Evolutionary conservation across 2,888 invertebrate species (phyloP).

Genomic region (Syritta pipiens): DNA sequence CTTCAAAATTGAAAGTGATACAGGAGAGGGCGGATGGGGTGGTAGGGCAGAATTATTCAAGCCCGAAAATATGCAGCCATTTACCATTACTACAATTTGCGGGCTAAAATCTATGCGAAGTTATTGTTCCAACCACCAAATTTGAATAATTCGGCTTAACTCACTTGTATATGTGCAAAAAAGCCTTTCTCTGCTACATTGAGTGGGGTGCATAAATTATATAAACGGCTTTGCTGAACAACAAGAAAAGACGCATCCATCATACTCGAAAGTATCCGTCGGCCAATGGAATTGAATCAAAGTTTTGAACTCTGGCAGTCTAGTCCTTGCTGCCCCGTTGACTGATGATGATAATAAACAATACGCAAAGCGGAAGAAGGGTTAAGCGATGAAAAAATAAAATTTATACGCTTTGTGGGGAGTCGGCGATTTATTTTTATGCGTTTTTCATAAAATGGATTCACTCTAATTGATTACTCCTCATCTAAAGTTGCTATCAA

Average conservation of each 20-base stretch:
- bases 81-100: conserved; percentile 45
- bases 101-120: conserved; percentile 43
- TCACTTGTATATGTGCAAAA: conserved; percentile 30
- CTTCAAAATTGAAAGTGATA: conserved; percentile 67
- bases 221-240: neutral
- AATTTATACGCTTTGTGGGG: conserved; percentile 43
- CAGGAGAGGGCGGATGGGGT: conserved; percentile 10
- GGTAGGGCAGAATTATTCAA: conserved; percentile 66
- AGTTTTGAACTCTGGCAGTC: conserved; percentile 36
- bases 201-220: conserved; percentile 70
- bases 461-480: conserved; percentile 55
- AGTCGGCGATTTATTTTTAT: conserved; percentile 43
- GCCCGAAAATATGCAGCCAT: conserved; percentile 62
- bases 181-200: conserved; percentile 36
- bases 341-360: conserved; percentile 1
- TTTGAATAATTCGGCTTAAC: conserved; percentile 58
- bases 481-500: conserved; percentile 34
- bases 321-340: neutral
- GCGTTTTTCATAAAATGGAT: conserved; percentile 31
- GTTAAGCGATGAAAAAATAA: too few species aligned
- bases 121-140: conserved; percentile 59
- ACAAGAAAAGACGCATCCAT: conserved; percentile 45
- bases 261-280: conserved; percentile 56
- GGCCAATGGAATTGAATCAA: conserved; percentile 54
- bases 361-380: too few species aligned